Evolutionary conservation across 2,888 invertebrate genomes (phyloP).

Genomic region (Drosophila cognata): DNA sequence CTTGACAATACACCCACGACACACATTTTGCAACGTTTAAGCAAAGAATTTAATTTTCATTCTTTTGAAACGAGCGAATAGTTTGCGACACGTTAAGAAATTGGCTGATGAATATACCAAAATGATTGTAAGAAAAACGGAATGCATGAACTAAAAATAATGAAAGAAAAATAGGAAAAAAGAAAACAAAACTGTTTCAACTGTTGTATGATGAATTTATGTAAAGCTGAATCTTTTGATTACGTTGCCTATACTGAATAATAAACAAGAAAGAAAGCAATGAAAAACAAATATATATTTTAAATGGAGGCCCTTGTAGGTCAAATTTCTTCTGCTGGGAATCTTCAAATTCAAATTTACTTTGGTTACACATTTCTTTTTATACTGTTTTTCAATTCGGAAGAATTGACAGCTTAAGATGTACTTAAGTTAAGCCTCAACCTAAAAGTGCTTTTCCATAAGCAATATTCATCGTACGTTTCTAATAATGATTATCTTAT

Average conservation of each 20-base stretch:
- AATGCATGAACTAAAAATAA: slow-evolving; percentile 10
- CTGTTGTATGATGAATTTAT: slow-evolving; percentile 74
- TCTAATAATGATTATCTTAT: no score
- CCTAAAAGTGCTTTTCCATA: no score
- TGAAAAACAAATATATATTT: slow-evolving; percentile 21
- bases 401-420: no score
- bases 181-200: slow-evolving; percentile 49
- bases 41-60: neutral
- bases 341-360: neutral
- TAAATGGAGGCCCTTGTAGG: neutral
- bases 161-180: slow-evolving; percentile 2
- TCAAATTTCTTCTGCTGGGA: neutral
- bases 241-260: slow-evolving; percentile 53
- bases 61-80: slow-evolving; percentile 13
- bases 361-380: neutral
- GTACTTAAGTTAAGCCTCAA: no score
- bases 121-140: slow-evolving; percentile 16
- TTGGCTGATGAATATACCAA: slow-evolving; percentile 41
- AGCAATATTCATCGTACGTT: no score
- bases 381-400: neutral
- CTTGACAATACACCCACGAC: slow-evolving; percentile 38
- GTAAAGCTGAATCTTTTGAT: slow-evolving; percentile 50
- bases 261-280: slow-evolving; percentile 38
- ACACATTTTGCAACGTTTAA: slow-evolving; percentile 26
- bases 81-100: slow-evolving; percentile 15